phyloP scores from a whole-genome alignment of 2,888 invertebrate genomes.

The Thera obeliscata region DNA sequence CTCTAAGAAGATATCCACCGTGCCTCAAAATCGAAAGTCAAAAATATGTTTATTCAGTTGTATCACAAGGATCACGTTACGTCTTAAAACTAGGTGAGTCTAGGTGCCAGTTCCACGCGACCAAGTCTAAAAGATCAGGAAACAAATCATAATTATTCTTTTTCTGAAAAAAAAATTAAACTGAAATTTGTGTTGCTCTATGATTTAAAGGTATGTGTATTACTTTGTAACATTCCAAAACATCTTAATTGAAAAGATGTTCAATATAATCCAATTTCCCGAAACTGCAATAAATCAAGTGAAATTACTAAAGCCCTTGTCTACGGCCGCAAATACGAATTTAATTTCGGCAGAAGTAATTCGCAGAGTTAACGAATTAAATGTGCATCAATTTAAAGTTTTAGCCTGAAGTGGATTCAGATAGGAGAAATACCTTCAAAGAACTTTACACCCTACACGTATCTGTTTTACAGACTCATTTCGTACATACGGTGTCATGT shows the following conservation, averaged over 20 bases:
- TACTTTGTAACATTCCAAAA: neutral
- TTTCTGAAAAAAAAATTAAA: neutral
- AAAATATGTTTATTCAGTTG: no score
- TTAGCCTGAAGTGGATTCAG: constrained; percentile 46
- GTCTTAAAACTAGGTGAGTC: no score
- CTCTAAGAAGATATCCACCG: no score
- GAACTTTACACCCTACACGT: constrained; percentile 10
- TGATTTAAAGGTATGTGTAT: no score
- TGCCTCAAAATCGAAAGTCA: no score
- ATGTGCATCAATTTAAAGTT: constrained; percentile 67
- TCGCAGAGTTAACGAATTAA: constrained; percentile 59
- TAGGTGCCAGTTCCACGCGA: no score
- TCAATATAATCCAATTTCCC: constrained; percentile 23
- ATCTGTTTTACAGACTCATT: neutral
- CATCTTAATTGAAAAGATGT: constrained; percentile 1
- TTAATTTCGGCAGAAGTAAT: constrained; percentile 66
- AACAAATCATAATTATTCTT: no score
- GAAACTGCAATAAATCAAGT: constrained; percentile 29
- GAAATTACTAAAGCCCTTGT: constrained; percentile 31
- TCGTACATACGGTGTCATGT: constrained; percentile 2
- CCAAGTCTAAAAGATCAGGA: no score
- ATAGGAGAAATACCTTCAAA: constrained; percentile 21
- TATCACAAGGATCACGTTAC: no score
- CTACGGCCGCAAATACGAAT: constrained; percentile 56
- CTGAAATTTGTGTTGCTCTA: no score